These are phyloP conservation scores for Eilema sororculum DNA, from an alignment of 2,888 invertebrate genomes.

Conservation along the genomic window DNA sequence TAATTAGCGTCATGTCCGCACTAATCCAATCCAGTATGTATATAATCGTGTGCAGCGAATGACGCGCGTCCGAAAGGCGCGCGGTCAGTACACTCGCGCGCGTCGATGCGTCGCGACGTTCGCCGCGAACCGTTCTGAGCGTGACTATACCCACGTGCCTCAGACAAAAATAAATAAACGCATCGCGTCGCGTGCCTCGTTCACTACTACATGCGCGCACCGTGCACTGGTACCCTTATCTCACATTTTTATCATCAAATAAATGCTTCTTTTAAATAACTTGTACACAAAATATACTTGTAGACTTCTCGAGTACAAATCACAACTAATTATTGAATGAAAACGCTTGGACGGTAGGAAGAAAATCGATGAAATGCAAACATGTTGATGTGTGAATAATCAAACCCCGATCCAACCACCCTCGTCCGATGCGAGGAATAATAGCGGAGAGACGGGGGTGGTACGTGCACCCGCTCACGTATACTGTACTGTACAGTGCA, in stretches of 20 bases:
- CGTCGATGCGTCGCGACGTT: constrained; percentile 77
- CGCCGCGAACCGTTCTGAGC: constrained; percentile 44
- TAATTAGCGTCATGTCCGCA: constrained; percentile 61
- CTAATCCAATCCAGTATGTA: constrained; percentile 74
- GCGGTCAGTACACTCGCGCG: constrained; percentile 83
- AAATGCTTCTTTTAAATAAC: neutral
- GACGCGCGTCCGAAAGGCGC: constrained; percentile 72
- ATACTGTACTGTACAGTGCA: constrained; percentile 58
- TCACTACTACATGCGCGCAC: constrained; percentile 22
- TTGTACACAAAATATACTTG: neutral
- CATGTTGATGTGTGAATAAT: constrained; percentile 84
- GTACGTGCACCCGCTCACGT: constrained; percentile 70
- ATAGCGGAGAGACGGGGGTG: constrained; percentile 69
- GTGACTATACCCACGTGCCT: constrained; percentile 71
- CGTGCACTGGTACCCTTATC: constrained; percentile 43
- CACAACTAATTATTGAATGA: constrained; percentile 16
- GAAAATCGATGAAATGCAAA: constrained; percentile 82
- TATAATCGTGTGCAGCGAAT: constrained; percentile 69
- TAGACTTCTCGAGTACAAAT: neutral
- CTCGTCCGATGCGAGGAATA: constrained; percentile 71
- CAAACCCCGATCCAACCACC: constrained; percentile 78
- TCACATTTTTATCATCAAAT: constrained; percentile 23
- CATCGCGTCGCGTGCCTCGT: constrained; percentile 45
- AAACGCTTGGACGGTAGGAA: constrained; percentile 47
- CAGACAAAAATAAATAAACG: constrained; percentile 69